phyloP scores from a whole-genome alignment of 2,113 vertebrate species.

The Craseonycteris thonglongyai region DNA sequence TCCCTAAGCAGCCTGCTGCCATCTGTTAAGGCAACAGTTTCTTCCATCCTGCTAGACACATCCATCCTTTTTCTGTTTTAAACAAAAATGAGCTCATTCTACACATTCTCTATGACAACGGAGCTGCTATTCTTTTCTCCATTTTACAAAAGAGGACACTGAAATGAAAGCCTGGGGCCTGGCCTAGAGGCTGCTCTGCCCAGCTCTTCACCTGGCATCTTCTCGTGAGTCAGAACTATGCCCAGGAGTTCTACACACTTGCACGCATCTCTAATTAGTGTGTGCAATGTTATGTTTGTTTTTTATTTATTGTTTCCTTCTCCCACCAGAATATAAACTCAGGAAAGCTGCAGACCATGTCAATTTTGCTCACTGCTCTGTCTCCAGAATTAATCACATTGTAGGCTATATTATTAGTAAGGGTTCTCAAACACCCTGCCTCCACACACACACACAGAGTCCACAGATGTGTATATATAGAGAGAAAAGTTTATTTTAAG shows the following conservation, averaged over 20 bases:
- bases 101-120: background rate
- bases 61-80: background rate
- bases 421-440: no score
- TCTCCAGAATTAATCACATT: background rate
- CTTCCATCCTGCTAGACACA: background rate
- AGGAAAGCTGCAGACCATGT: background rate
- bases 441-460: background rate
- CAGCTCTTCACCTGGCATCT: background rate
- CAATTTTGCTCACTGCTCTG: background rate
- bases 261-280: background rate
- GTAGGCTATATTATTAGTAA: background rate
- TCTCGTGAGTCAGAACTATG: background rate
- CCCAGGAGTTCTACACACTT: background rate
- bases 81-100: background rate
- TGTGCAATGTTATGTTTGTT: background rate
- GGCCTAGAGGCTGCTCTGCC: background rate
- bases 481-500: background rate
- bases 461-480: background rate
- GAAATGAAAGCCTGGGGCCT: background rate
- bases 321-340: background rate
- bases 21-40: background rate
- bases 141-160: background rate
- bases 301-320: background rate
- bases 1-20: slow-evolving; percentile 18
- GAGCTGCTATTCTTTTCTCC: background rate